These are phyloP conservation scores for Drosophila mojavensis DNA, from an alignment of 1,140 invertebrate genomes.

Conservation along the genomic window DNA sequence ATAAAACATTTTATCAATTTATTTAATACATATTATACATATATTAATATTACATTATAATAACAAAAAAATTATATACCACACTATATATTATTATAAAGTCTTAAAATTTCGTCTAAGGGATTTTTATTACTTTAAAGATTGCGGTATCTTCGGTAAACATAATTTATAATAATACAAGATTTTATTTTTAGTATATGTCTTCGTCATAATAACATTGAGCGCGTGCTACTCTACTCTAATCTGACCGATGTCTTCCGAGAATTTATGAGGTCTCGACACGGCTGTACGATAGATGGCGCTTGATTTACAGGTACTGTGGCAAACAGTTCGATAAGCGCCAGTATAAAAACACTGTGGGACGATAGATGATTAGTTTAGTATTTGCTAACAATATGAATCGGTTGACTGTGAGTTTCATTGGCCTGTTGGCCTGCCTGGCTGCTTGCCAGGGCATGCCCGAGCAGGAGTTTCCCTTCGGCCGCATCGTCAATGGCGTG, in stretches of 20 bases:
- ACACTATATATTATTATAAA: no score
- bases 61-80: no score
- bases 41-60: no score
- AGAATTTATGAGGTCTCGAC: slow-evolving; percentile 19
- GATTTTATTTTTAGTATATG: no score
- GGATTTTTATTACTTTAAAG: no score
- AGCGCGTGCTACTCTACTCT: background rate
- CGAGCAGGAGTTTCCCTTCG: slow-evolving; percentile 59
- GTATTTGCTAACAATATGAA: slow-evolving; percentile 59
- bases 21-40: no score
- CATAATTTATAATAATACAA: no score
- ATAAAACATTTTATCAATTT: no score
- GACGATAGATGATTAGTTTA: slow-evolving; percentile 6
- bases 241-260: slow-evolving; percentile 29
- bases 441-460: slow-evolving; percentile 40
- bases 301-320: no score
- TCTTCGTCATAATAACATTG: no score
- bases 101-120: no score
- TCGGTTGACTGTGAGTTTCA: slow-evolving; percentile 43
- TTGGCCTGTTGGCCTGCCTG: slow-evolving; percentile 51
- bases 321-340: slow-evolving; percentile 41
- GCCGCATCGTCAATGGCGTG: slow-evolving; percentile 66
- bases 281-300: background rate
- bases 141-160: no score
- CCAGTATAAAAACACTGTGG: slow-evolving; percentile 42